Evolutionary conservation across 2,797 vertebrate genomes (phyloP), one percentile per base, ranked within the genome.

Genomic region (Malurus leucopterus): DNA sequence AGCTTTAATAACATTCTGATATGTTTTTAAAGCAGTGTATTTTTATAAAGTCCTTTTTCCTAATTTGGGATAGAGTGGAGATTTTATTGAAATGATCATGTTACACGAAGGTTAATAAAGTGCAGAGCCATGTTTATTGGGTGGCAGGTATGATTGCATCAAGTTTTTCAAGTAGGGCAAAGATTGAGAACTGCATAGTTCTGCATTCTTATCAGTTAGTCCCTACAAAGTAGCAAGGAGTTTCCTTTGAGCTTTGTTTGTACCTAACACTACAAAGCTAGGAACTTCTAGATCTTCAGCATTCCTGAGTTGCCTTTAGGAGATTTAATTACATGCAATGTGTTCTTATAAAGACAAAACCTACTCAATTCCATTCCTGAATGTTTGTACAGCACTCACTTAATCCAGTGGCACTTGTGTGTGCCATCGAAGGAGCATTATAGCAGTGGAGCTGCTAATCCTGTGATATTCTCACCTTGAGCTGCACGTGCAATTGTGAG

Each of bases 201-300:
- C 80, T 63, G 51, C 43, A 19, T 79, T 84, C 21, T 78, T 91
- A 58, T 47, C 68, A 65, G 6, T 79, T 86, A 58, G 58, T 76
- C 55, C 47, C 32, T 88, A 63, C 53, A 64, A 65, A 88, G 80
- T 34, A 38, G 32, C 44, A 21, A 71, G 73, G 74, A 50, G 26
- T 53, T 78, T 76, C 30, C 44, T 91, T 86, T 77, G 36, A 18
- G 4, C 51, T 87, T 89, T 82, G 72, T 90, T 90, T 92, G 55
- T 80, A 75, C 55, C 59, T 55, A 26, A 36, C 10, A 22, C 69
- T 90, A 72, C 79, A 86, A 83, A 95, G 69, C 43, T 20, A 32
- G 34, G 61, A 83, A 27, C 64, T 91, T 80, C 38, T 71, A 23
- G 43, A 49, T 77, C 44, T 85, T 47, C 49, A 41, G 51, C 59